phyloP scores from a whole-genome alignment of 2,888 invertebrate genomes.

The Amiota minor region DNA sequence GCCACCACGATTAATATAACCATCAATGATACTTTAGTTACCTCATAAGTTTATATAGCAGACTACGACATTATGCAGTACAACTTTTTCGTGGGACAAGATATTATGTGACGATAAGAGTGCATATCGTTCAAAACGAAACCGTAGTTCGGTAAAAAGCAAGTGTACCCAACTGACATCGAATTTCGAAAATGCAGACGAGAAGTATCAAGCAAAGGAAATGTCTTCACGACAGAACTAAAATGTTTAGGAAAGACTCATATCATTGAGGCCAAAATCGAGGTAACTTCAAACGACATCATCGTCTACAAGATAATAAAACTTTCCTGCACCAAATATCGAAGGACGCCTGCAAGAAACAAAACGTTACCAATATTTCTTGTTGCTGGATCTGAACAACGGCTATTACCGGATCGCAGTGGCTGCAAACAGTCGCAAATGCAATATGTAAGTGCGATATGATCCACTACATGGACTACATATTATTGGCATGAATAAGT shows the following conservation, averaged over 20 bases:
- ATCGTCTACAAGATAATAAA: too few relatives aligned
- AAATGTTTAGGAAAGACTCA: slow-evolving; percentile 33
- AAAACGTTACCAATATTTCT: slow-evolving; percentile 31
- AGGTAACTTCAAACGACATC: slow-evolving; percentile 2
- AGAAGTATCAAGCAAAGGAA: too few relatives aligned
- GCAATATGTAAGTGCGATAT: too few relatives aligned
- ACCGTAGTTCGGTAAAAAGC: slow-evolving; percentile 5
- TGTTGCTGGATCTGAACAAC: slow-evolving; percentile 36
- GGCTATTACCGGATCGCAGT: too few relatives aligned
- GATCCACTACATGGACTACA: too few relatives aligned
- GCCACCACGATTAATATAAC: slow-evolving; percentile 22
- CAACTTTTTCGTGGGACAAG: slow-evolving; percentile 29
- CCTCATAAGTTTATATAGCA: slow-evolving; percentile 23
- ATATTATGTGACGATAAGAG: slow-evolving; percentile 2
- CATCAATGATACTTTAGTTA: background rate
- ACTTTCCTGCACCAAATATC: too few relatives aligned
- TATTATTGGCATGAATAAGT: too few relatives aligned
- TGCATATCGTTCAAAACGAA: slow-evolving; percentile 17
- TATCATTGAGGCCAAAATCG: background rate
- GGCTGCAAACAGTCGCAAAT: too few relatives aligned
- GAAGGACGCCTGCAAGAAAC: too few relatives aligned
- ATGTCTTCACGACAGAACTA: slow-evolving; percentile 33
- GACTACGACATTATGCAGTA: slow-evolving; percentile 24
- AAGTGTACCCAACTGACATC: slow-evolving; percentile 8
- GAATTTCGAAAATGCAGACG: slow-evolving; percentile 20